Evolutionary conservation across 2,113 vertebrate genomes (phyloP), one percentile per base, ranked within the genome.

Genomic region (Motacilla tschutschensis): DNA sequence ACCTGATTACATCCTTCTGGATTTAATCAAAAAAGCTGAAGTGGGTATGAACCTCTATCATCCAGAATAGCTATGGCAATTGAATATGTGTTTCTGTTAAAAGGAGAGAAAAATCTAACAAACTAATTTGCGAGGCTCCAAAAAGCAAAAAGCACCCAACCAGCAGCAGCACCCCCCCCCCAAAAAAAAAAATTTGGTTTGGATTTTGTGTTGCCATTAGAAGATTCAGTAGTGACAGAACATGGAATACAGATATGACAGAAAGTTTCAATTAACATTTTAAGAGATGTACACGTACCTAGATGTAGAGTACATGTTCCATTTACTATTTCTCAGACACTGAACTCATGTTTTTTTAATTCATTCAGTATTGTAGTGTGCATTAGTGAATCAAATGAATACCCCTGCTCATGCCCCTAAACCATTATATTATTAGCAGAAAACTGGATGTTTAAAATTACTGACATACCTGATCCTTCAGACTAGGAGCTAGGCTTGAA

Each of bases 121-220:
- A 71, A 63, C 25, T 20, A 16, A 1, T 64, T 80, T 67, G 14
- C 53, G 12, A 64, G 12, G 4, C 38, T 17, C 10, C 8, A 64
- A 35, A 81, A 74, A 60, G 7, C 3, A 53, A 48, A 55, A 76
- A 26, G 0, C 0, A 0, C 3, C 4, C 14, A 54, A 4, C 1
- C 6, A 4, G 10, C 13, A 64, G 4, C 1, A 2, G 1, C 5
- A 3, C 6, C 2, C 2, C 3, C 1, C 19, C 5, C 7, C 24
- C 4, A 3, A 25, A 14, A 58, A 31, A 63, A 29, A 21, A 47
- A 36, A 63, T 0, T 10, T 9, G 1, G 3, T 58, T 85, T 3
- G 2, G 20, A 28, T 46, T 73, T 77, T 63, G 55, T 67, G 9
- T 36, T 78, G 22, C 25, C 6, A 8, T n/a, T 74, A 29, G 29